Evolutionary conservation across 1,140 invertebrate genomes (phyloP).

Genomic region (Homalodisca vitripennis): DNA sequence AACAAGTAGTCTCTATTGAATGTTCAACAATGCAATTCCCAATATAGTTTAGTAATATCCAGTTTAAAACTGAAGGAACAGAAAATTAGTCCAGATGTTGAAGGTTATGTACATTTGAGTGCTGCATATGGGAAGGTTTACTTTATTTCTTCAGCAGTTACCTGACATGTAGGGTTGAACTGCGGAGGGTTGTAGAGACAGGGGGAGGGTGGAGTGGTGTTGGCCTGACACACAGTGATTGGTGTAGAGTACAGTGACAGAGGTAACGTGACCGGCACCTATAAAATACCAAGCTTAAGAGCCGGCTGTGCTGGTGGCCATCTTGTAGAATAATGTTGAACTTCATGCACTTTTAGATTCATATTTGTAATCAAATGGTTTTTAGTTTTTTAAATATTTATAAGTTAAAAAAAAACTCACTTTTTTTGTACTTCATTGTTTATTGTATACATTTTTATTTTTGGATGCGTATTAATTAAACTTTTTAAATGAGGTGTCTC

Average conservation of each 20-base stretch:
- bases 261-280: conserved; percentile 57
- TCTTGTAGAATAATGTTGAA: no score
- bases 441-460: background rate
- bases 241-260: conserved; percentile 54
- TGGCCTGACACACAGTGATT: conserved; percentile 50
- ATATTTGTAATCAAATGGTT: background rate
- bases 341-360: background rate
- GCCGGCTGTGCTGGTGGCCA: background rate
- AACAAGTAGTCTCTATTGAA: no score
- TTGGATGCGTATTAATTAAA: background rate
- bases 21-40: no score
- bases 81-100: no score
- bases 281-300: conserved; percentile 22
- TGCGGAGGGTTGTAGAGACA: conserved; percentile 48
- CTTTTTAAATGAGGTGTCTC: no score
- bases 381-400: background rate
- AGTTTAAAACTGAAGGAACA: no score
- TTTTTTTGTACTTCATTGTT: background rate
- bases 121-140: no score
- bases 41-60: no score
- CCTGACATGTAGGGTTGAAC: conserved; percentile 43
- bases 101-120: no score
- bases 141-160: no score
- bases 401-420: background rate
- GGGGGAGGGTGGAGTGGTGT: conserved; percentile 49